Base-by-base conservation (phyloP, 2,888 invertebrate species). In the Synergus gifuensis region DNA sequence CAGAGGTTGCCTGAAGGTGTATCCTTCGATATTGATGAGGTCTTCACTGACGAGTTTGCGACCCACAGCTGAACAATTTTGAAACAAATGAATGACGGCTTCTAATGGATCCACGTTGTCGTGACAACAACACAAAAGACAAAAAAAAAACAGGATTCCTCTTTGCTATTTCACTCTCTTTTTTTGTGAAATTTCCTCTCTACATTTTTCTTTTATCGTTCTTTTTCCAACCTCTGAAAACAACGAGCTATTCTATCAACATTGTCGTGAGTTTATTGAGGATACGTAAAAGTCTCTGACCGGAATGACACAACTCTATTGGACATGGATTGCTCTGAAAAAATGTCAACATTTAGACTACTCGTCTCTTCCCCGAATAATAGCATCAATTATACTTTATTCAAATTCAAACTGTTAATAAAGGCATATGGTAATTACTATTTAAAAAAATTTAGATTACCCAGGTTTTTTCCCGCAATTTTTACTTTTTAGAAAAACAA, bases 1-100 rank as follows among this genome's bases (percentile, higher is more conserved):
- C 11, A 36, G 12, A 28, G 54, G 54, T 73, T 58, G 73, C 73
- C 73, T 11, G 40, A 58, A 73, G 73, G 73, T 49, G 73, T 58
- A 49, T n/a, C 16, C 46, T 54, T 58, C 54, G 28, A 73, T 73
- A 54, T 73, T 73, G 73, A 73, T 36, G 54, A 18, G 40, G 36
- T 54, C 36, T 54, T 49, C 73, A 49, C 28, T 54, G 73, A 54
- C 36, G 73, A 73, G 54, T 58, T 49, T 58, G n/a, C 36, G 36
- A 58, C n/a, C 54, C 54, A 58, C 49, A 73, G 73, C 73, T 78
- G 66, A 67, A 67, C 58, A 69, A 78, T 66, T 80, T 78, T 76
- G 54, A 76, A 78, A 76, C 67, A 67, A 76, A 77, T 58, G 67
- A 78, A 77, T 77, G 58, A 46, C 67, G 64, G 54, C 36, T 49